Percentiles rank a stretch among this genome's conserved stretches.
Evolutionary conservation across 1,140 invertebrate genomes (phyloP).

Genomic region (Helicoverpa zea): DNA sequence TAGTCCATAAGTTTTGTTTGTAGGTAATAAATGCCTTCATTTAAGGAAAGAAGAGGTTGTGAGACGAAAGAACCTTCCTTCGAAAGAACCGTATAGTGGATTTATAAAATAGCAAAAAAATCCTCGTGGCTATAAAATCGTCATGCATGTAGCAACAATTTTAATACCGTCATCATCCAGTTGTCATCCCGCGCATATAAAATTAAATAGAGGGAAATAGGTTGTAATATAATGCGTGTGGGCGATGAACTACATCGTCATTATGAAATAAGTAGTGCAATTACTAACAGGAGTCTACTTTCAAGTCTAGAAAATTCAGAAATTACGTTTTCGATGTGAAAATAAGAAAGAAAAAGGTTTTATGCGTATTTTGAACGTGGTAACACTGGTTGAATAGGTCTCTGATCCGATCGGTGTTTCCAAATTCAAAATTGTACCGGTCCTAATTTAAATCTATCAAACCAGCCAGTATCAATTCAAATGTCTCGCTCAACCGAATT

Average conservation of each 20-base stretch:
- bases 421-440: conserved; percentile 19
- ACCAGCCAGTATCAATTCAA: conserved; percentile 8
- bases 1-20: no score
- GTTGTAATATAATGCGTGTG: conserved; percentile 8
- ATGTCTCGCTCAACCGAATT: conserved; percentile 5
- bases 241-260: conserved; percentile 19
- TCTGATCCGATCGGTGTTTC: not conserved
- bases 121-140: not conserved
- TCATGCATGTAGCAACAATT: not conserved
- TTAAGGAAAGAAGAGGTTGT: no score
- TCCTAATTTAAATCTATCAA: conserved; percentile 34
- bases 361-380: no score
- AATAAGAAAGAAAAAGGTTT: no score
- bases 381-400: not conserved
- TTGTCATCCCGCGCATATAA: conserved; percentile 23
- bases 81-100: no score
- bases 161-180: conserved; percentile 3
- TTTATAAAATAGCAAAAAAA: not conserved
- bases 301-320: not conserved
- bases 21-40: no score
- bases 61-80: no score
- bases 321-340: not conserved
- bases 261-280: conserved; percentile 15
- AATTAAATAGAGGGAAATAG: conserved; percentile 4
- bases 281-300: not conserved